Percentiles rank a stretch among this genome's conserved stretches.
phyloP scores from a whole-genome alignment of 2,113 vertebrate genomes.

The Alectura lathami region DNA sequence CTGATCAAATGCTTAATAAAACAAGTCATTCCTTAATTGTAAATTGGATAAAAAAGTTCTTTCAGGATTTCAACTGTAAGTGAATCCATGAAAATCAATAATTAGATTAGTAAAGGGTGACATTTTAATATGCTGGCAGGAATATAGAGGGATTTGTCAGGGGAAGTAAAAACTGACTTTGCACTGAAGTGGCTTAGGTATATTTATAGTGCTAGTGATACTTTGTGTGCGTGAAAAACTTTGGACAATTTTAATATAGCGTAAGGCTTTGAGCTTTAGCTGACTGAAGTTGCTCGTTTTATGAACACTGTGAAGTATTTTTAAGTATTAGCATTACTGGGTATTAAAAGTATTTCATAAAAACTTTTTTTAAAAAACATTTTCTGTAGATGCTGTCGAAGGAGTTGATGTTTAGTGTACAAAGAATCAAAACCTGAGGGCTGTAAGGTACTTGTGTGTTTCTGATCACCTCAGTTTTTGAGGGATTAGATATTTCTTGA shows the following conservation, averaged over 20 bases:
- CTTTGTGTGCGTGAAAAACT: constrained; percentile 37
- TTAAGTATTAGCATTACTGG: constrained; percentile 62
- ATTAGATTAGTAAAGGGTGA: constrained; percentile 62
- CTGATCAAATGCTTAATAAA: constrained; percentile 54
- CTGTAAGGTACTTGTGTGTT: constrained; percentile 46
- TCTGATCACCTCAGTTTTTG: constrained; percentile 17
- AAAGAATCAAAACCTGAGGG: constrained; percentile 30
- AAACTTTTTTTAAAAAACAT: background rate
- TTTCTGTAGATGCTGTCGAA: constrained; percentile 51
- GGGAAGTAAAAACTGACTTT: constrained; percentile 36
- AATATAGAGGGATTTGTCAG: constrained; percentile 62
- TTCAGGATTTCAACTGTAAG: constrained; percentile 56
- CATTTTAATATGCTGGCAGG: constrained; percentile 51
- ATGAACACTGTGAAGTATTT: constrained; percentile 69
- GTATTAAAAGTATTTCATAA: constrained; percentile 60
- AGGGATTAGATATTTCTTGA: constrained; percentile 47
- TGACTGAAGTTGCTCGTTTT: constrained; percentile 45
- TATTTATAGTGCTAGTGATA: constrained; percentile 56
- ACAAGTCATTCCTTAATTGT: constrained; percentile 36
- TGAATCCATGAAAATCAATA: constrained; percentile 56
- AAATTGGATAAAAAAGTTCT: constrained; percentile 53
- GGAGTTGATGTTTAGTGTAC: constrained; percentile 41
- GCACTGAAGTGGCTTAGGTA: constrained; percentile 56
- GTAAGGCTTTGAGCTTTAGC: constrained; percentile 55
- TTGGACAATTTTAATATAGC: constrained; percentile 54